Evolutionary conservation across 1,140 invertebrate species (phyloP).

Genomic region (Schmidtea mediterranea): DNA sequence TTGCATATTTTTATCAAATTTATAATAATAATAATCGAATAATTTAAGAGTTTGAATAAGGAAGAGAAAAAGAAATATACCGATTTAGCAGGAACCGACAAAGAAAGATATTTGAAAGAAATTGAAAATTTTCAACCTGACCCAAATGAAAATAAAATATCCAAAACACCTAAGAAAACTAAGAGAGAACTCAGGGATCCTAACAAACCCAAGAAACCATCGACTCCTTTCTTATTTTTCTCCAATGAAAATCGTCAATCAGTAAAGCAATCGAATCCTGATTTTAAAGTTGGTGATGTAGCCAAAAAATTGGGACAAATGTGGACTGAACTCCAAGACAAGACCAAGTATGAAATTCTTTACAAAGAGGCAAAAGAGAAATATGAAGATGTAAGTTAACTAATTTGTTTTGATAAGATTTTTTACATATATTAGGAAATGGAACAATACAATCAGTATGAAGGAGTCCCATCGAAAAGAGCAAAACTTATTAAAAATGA

Average conservation of each 20-base stretch:
- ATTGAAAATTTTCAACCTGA: constrained; percentile 79
- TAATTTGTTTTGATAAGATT: no score
- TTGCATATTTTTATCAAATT: constrained; percentile 95
- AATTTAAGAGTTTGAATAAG: constrained; percentile 66
- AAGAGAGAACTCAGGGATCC: constrained; percentile 78
- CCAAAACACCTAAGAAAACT: constrained; percentile 35
- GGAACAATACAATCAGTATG: no score
- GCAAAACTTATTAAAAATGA: no score
- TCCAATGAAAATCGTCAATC: constrained; percentile 81
- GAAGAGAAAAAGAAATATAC: constrained; percentile 95
- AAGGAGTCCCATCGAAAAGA: no score
- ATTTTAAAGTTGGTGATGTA: constrained; percentile 76
- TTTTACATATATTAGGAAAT: no score
- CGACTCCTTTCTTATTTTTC: constrained; percentile 98
- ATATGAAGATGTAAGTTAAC: constrained; percentile 43
- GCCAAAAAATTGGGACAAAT: constrained; percentile 80
- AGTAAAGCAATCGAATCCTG: constrained; percentile 69
- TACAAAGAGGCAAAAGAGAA: constrained; percentile 72
- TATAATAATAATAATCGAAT: constrained; percentile 83
- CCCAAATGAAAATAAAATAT: constrained; percentile 41
- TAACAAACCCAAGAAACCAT: constrained; percentile 83
- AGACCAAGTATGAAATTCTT: constrained; percentile 63
- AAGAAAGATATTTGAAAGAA: constrained; percentile 71
- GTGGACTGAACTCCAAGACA: constrained; percentile 62
- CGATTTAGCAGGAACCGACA: constrained; percentile 71